Evolutionary conservation across 2,113 vertebrate genomes (phyloP), one percentile per base, ranked within the genome.

Genomic region (Rhynchomys soricoides): DNA sequence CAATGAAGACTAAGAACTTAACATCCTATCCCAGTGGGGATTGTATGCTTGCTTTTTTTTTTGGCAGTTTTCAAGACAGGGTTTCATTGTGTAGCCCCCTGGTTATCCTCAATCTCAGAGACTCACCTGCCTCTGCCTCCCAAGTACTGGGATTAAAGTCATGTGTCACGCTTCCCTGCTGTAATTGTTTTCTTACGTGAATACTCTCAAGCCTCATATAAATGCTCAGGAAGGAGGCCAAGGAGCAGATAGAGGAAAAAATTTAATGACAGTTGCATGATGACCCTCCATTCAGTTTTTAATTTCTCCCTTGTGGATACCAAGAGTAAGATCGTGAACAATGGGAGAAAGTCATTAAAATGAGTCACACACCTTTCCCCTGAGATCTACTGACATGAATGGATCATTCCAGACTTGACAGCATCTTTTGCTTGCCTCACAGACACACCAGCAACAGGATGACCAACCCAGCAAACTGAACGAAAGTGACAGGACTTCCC

Each of bases 291-390:
- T 57, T 59, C 62, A 45, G 55, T 89, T 94, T 86, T 77, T 24
- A 77, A 11, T 81, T 73, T 93, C 88, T 94, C 90, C 90, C 59
- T 8, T 71, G 68, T 90, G 59, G 29, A 82, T 87, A 78, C 55
- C 6, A 82, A 82, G 52, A 82, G 29, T 90, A 82, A 75, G 90
- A 85, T 92, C 40, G 21, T 29, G 78, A 68, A 29, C 17, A 73
- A 19, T 78, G 31, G 86, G 75, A 94, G 71, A 62, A 94, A 90
- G 75, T 79, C 75, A 88, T 79, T 90, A 79, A 94, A 77, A 83
- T 74, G 83, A 91, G 45, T 82, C 87, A 64, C 74, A 85, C 50
- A 70, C 22, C 77, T 77, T 77, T 93, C 86, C 73, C 40, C 79
- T 48, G 75, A 66, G 40, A 92, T 94, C 95, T 86, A 50, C 62